Percentiles rank a stretch among this genome's conserved stretches.
phyloP scores from a whole-genome alignment of 1,140 invertebrate genomes.

The Penaeus indicus region DNA sequence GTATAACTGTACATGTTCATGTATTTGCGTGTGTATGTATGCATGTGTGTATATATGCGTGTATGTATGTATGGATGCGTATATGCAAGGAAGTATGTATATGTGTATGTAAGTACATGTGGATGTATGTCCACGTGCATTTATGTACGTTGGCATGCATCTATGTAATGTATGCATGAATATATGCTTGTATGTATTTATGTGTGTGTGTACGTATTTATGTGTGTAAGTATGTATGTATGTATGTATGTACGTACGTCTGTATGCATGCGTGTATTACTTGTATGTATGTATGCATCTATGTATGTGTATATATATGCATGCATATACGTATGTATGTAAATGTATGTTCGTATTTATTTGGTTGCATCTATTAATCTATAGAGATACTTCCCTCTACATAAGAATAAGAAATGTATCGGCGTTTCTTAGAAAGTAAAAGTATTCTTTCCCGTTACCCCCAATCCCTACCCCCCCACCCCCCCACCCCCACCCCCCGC shows the following conservation, averaged over 20 bases:
- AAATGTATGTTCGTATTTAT: too few relatives aligned
- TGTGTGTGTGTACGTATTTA: not conserved
- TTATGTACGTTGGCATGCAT: too few relatives aligned
- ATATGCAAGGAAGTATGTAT: constrained; percentile 7
- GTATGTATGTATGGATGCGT: constrained; percentile 13
- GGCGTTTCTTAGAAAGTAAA: not conserved
- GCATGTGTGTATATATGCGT: constrained; percentile 1
- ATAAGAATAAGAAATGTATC: too few relatives aligned
- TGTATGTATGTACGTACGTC: not conserved
- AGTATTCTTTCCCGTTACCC: not conserved
- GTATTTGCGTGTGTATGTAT: constrained; percentile 3
- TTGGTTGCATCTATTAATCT: too few relatives aligned
- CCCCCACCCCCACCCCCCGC: not conserved
- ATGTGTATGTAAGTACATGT: constrained; percentile 2
- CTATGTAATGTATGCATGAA: too few relatives aligned
- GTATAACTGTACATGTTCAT: not conserved
- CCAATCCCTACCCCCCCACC: not conserved
- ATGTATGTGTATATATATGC: too few relatives aligned
- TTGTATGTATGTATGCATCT: not conserved
- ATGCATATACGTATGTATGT: too few relatives aligned
- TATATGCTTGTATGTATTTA: not conserved
- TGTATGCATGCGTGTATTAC: not conserved
- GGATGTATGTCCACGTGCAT: not conserved
- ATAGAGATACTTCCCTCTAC: not conserved
- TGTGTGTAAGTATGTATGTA: not conserved